These are phyloP conservation scores for Antidorcas marsupialis DNA, from an alignment of 2,113 vertebrate species.

Conservation along the genomic window DNA sequence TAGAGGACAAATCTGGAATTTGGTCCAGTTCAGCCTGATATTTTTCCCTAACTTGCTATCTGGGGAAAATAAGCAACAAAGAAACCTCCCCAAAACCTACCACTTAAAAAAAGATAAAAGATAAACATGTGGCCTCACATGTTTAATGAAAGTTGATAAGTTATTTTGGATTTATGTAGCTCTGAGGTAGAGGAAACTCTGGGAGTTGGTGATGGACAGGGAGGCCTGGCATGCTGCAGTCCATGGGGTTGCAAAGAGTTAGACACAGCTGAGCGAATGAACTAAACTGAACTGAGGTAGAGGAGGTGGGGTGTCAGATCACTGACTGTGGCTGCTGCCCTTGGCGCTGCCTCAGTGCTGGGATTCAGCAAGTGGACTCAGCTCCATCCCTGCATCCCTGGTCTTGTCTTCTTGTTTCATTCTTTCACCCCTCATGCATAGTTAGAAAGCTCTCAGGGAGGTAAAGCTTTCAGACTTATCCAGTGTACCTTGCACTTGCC, in stretches of 20 bases:
- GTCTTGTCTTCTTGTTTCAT: not conserved
- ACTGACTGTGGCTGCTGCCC: not conserved
- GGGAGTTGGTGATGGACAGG: not conserved
- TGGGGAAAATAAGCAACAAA: not conserved
- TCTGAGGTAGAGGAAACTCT: not conserved
- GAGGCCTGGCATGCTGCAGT: not conserved
- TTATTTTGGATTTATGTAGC: not conserved
- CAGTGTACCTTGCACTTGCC: not conserved
- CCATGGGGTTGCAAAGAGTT: not conserved
- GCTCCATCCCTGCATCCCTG: not conserved
- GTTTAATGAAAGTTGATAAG: not conserved
- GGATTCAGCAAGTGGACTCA: not conserved
- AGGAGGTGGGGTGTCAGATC: not conserved
- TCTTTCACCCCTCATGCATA: not conserved
- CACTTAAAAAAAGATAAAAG: not conserved
- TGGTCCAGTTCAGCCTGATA: not conserved
- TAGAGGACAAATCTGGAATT: not conserved
- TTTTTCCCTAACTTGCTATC: not conserved
- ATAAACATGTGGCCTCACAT: rapidly evolving
- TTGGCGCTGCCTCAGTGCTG: not conserved
- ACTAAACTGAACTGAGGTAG: not conserved
- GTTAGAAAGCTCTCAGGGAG: not conserved
- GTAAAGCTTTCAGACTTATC: not conserved
- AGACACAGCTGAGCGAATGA: not conserved
- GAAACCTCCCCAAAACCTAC: not conserved